Percentiles rank a stretch among this genome's conserved stretches.
Evolutionary conservation across 2,888 invertebrate species (phyloP).

Genomic region (Chorisops tibialis): DNA sequence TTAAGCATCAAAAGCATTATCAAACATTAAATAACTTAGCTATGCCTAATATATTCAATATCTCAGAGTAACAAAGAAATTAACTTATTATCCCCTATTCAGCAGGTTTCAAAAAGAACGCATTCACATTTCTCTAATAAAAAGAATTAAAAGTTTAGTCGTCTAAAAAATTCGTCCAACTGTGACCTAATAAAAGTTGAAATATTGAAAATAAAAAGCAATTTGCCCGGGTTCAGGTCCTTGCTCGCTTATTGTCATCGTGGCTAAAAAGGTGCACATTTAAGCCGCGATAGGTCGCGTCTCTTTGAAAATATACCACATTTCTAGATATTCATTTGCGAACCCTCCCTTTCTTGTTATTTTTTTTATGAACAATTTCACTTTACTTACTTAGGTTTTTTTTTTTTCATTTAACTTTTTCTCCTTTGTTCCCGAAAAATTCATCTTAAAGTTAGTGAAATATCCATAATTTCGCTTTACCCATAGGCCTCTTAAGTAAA

Average conservation of each 20-base stretch:
- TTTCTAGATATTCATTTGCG: background rate
- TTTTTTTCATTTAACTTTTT: conserved; percentile 12
- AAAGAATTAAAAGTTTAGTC: background rate
- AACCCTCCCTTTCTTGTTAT: background rate
- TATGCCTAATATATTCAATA: too few relatives aligned
- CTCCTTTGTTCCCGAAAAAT: background rate
- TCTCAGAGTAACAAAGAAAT: too few relatives aligned
- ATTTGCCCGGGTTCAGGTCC: conserved; percentile 10
- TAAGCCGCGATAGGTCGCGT: background rate
- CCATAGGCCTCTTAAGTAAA: background rate
- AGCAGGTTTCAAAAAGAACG: too few relatives aligned
- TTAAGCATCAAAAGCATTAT: too few relatives aligned
- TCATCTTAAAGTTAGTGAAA: conserved; percentile 13
- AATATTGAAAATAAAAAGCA: conserved; percentile 24
- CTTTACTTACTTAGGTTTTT: conserved; percentile 7
- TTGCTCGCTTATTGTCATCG: conserved; percentile 1
- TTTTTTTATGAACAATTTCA: conserved; percentile 12
- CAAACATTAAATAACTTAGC: too few relatives aligned
- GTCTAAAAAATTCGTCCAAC: conserved; percentile 13
- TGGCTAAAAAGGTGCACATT: conserved; percentile 10
- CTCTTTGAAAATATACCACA: background rate
- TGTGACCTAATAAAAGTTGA: conserved; percentile 27
- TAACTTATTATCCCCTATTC: too few relatives aligned
- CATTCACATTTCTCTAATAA: too few relatives aligned
- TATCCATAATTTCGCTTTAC: background rate